Evolutionary conservation across 2,888 invertebrate genomes (phyloP), one percentile per base, ranked within the genome.

Genomic region (Drosophila recens): DNA sequence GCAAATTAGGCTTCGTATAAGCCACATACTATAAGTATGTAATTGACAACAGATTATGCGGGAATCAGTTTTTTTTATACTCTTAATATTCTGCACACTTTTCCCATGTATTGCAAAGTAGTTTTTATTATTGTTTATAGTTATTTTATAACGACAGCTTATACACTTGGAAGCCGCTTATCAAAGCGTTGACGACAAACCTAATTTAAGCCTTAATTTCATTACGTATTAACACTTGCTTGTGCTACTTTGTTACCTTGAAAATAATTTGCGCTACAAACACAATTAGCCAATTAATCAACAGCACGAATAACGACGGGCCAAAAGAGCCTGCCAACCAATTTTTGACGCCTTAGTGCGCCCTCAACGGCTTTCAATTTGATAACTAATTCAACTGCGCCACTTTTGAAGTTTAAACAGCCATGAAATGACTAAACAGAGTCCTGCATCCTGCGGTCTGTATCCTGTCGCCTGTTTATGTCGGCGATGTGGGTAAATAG

Each of bases 211-310:
- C 69, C 65, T 53, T 75, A 87, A 74, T 81, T 82, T 74, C 71
- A 82, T 87, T 87, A 74, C 40, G 67, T 63, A 62, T 87, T 87
- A 78, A 74, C 74, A 68, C 70, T 52, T 69, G 49, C 34, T 27
- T 57, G 51, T 48, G 51, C 15, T 46, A 17, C 38, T 57, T 34
- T 40, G 49, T 23, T 36, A 51, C n/a, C 45, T 30, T 43, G 34
- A 58, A 57, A 49, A 81, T 72, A 81, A 74, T 77, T 81, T 67
- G 67, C 75, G 74, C 72, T 79, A 69, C 68, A 65, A 85, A 75
- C 52, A 62, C 72, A 87, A 84, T 84, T 89, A 78, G 75, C 69
- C 75, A 81, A 89, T 87, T 89, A 89, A 83, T 87, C 80, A 87
- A 78, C 51, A 49, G 46, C 68, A 70, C 80, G 81, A 77, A 83